Percentiles rank a stretch among this genome's conserved stretches.
These are phyloP conservation scores for Bombus confusus DNA, from an alignment of 1,140 invertebrate species.

Conservation along the genomic window DNA sequence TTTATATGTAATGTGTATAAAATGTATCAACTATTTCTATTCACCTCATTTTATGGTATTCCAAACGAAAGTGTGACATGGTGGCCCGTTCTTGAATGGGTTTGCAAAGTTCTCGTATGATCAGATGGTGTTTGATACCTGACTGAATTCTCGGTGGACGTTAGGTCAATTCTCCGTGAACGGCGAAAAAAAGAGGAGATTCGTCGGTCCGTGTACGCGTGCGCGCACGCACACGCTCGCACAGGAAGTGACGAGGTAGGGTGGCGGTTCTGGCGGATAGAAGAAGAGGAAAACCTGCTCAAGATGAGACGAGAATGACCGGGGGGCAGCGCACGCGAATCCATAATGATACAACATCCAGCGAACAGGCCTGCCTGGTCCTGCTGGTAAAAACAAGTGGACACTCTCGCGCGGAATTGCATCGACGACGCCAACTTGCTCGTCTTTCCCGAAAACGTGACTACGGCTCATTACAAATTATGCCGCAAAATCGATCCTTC, in stretches of 20 bases:
- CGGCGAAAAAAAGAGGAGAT: slow-evolving; percentile 59
- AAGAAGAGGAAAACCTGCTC: slow-evolving; percentile 60
- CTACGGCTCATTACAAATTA: slow-evolving; percentile 17
- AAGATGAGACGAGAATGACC: slow-evolving; percentile 80
- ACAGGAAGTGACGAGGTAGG: slow-evolving; percentile 7
- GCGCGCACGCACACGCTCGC: slow-evolving; percentile 21
- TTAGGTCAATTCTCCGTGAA: slow-evolving; percentile 59
- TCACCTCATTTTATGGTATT: neutral
- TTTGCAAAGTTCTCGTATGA: slow-evolving; percentile 27
- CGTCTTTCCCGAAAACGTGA: neutral
- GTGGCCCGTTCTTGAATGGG: neutral
- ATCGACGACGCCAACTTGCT: neutral
- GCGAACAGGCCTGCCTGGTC: slow-evolving; percentile 59
- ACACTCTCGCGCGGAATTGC: slow-evolving; percentile 51
- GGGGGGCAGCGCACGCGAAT: slow-evolving; percentile 81
- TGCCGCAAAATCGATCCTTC: slow-evolving; percentile 1
- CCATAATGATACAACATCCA: slow-evolving; percentile 79
- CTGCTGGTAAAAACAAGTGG: slow-evolving; percentile 64
- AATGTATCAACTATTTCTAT: neutral
- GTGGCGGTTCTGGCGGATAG: slow-evolving; percentile 38
- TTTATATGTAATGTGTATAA: no score
- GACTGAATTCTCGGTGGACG: slow-evolving; percentile 45
- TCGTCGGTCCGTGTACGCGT: slow-evolving; percentile 22
- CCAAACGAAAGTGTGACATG: slow-evolving; percentile 14
- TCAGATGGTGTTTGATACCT: slow-evolving; percentile 54